phyloP scores from a whole-genome alignment of 1,140 invertebrate genomes.

The Neocloeon triangulifer region DNA sequence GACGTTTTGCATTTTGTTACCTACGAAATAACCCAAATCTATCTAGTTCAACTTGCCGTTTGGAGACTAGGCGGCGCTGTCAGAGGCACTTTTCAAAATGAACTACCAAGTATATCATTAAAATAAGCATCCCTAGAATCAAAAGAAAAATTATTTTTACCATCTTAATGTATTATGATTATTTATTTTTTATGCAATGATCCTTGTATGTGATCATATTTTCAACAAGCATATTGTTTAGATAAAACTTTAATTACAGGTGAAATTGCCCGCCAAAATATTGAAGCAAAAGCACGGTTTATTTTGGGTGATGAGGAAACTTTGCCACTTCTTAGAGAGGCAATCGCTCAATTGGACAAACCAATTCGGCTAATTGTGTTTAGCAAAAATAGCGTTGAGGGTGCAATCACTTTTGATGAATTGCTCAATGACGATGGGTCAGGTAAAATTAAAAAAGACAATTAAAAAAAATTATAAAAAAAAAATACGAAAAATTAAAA shows the following conservation, averaged over 20 bases:
- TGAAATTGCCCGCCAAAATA: neutral
- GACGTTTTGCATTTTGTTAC: conserved; percentile 7
- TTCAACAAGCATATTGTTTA: too few relatives aligned
- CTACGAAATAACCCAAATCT: conserved; percentile 1
- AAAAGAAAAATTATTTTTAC: too few relatives aligned
- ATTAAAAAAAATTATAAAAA: too few relatives aligned
- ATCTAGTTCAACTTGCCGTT: neutral
- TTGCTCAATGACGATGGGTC: conserved; percentile 1
- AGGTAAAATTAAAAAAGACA: too few relatives aligned
- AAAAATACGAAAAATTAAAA: too few relatives aligned
- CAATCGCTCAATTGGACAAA: neutral
- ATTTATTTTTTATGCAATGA: too few relatives aligned
- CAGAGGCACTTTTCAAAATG: conserved; percentile 1
- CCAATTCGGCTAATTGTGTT: neutral
- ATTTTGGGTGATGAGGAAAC: conserved; percentile 1
- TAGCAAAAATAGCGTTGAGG: neutral
- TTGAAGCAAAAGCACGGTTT: neutral
- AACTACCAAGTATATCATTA: conserved; percentile 1
- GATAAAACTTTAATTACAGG: too few relatives aligned
- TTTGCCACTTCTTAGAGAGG: neutral
- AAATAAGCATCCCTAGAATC: too few relatives aligned
- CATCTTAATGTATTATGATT: too few relatives aligned
- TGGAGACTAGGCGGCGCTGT: conserved; percentile 1
- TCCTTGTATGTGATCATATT: too few relatives aligned
- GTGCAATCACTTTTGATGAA: neutral